A percentile compares a stretch with the other conserved stretches of the same genome.
phyloP scores from a whole-genome alignment of 2,888 invertebrate genomes.

The Limnephilus marmoratus region DNA sequence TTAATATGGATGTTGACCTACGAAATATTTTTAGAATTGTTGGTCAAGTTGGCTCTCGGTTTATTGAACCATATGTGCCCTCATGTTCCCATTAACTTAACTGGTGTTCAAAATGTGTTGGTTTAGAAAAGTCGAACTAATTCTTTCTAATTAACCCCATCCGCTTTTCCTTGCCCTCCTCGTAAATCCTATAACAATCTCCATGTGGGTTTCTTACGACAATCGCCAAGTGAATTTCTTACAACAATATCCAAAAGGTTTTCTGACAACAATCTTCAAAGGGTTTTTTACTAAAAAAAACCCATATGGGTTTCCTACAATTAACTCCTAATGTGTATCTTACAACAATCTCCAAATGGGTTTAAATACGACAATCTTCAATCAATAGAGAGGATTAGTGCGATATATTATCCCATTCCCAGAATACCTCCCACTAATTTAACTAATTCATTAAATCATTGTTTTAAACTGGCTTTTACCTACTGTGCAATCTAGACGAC shows the following conservation, averaged over 20 bases:
- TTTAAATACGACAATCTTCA: no score
- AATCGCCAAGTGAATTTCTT: background rate
- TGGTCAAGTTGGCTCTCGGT: background rate
- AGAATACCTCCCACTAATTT: background rate
- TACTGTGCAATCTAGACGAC: no score
- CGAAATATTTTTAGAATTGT: background rate
- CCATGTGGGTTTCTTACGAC: background rate
- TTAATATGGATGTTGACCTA: conserved; percentile 2
- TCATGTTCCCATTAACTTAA: background rate
- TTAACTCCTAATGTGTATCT: no score
- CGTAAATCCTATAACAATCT: no score
- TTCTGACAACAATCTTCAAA: no score
- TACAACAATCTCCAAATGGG: no score
- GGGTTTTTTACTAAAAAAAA: no score
- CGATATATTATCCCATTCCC: no score
- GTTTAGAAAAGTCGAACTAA: background rate
- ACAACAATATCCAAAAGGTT: no score
- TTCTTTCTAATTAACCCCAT: background rate
- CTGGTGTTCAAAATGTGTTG: background rate
- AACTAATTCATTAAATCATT: background rate
- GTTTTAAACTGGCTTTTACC: no score
- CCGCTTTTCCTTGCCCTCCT: background rate
- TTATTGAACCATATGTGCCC: background rate
- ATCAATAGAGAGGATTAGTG: no score
- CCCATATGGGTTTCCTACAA: no score